These are phyloP conservation scores for Orthonychiurus folsomi DNA, from an alignment of 2,888 invertebrate species.

Conservation along the genomic window DNA sequence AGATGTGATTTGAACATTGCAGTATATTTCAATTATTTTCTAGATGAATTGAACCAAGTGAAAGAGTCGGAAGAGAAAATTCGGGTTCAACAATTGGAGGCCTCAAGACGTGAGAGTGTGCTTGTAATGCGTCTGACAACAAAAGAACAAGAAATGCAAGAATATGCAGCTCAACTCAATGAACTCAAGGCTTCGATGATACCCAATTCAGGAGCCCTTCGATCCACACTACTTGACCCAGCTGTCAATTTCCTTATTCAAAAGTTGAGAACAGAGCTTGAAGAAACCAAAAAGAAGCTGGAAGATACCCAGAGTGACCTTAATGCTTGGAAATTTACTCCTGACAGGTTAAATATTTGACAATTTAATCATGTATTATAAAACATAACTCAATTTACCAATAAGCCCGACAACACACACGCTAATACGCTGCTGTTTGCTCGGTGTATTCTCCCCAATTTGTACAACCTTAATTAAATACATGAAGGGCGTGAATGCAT, in stretches of 20 bases:
- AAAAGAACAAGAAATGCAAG: constrained; percentile 95
- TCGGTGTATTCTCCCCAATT: no score
- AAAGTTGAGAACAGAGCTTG: constrained; percentile 79
- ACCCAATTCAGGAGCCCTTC: constrained; percentile 60
- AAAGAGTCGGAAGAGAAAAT: constrained; percentile 70
- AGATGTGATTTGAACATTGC: no score
- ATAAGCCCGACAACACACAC: no score
- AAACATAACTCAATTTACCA: no score
- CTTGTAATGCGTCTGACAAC: constrained; percentile 83
- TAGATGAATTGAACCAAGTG: constrained; percentile 62
- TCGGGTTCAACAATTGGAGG: constrained; percentile 72
- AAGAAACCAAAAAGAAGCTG: constrained; percentile 76
- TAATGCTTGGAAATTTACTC: constrained; percentile 97
- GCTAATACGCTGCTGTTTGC: no score
- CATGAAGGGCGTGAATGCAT: background rate
- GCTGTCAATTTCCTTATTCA: constrained; percentile 90
- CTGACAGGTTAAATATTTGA: constrained; percentile 62
- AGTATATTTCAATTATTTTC: no score
- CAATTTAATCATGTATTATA: no score
- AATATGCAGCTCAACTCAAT: constrained; percentile 86
- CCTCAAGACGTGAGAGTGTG: constrained; percentile 82
- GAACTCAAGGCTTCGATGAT: constrained; percentile 84
- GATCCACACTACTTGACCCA: constrained; percentile 82
- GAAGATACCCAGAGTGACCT: constrained; percentile 97
- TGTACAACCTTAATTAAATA: no score